These are phyloP conservation scores for Lamellibrachia columna DNA, from an alignment of 2,888 invertebrate genomes.

Conservation along the genomic window DNA sequence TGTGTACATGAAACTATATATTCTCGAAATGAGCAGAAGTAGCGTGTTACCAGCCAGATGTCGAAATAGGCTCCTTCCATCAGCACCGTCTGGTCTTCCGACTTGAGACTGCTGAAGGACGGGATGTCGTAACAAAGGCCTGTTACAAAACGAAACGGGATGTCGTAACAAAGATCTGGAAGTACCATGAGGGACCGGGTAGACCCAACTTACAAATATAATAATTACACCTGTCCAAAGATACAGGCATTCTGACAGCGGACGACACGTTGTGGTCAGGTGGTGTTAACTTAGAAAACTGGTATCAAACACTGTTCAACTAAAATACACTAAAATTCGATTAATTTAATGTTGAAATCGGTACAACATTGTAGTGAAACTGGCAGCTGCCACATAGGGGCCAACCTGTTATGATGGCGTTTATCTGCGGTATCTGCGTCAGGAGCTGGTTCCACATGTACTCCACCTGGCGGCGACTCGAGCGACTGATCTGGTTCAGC, in stretches of 20 bases:
- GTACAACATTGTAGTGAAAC: not conserved
- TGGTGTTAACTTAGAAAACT: too few species aligned
- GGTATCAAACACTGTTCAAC: too few species aligned
- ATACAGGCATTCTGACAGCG: too few species aligned
- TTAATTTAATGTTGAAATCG: too few species aligned
- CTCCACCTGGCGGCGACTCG: conserved; percentile 40
- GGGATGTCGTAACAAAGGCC: conserved; percentile 53
- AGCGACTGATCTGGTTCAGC: conserved; percentile 26
- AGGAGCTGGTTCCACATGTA: conserved; percentile 47
- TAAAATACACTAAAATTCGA: too few species aligned
- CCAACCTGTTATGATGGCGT: conserved; percentile 51
- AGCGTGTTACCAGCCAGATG: conserved; percentile 55
- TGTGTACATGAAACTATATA: conserved; percentile 13
- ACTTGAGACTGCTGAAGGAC: conserved; percentile 46
- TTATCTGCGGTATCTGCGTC: conserved; percentile 41
- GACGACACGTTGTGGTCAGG: too few species aligned
- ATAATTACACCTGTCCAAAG: too few species aligned
- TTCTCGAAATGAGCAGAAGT: not conserved
- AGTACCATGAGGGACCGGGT: not conserved
- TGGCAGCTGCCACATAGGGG: not conserved
- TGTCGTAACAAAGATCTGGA: not conserved
- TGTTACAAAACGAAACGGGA: conserved; percentile 38
- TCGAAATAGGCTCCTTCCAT: conserved; percentile 54
- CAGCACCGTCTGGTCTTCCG: conserved; percentile 46
- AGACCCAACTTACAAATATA: too few species aligned